Percentiles rank a stretch among this genome's conserved stretches.
Conservation (phyloP, 2,113 vertebrate species). For the Anoplopoma fimbria region DNA sequence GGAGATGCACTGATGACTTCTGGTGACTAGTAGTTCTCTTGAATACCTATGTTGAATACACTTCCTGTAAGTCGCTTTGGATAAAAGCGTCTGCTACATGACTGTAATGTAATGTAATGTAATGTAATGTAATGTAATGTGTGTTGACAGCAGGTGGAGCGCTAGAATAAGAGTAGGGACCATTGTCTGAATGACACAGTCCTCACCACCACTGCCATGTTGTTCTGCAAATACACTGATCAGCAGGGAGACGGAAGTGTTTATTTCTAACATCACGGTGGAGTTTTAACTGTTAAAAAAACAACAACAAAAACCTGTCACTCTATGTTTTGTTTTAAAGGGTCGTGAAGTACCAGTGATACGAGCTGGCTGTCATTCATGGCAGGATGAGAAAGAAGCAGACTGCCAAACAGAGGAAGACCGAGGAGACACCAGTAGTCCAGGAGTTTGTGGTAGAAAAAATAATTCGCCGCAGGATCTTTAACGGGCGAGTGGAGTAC, state of each 20-base stretch:
- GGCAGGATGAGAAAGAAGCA: slow-evolving; percentile 99
- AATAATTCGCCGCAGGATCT: slow-evolving; percentile 92
- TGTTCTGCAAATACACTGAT: not conserved
- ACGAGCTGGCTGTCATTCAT: slow-evolving; percentile 42
- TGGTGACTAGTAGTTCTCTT: too few species aligned
- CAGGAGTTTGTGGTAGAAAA: slow-evolving; percentile 98
- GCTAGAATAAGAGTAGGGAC: slow-evolving; percentile 39
- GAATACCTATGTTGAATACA: too few species aligned
- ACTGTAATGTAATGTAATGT: too few species aligned
- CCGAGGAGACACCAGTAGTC: slow-evolving; percentile 92
- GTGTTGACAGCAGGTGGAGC: slow-evolving; percentile 79
- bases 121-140: too few species aligned
- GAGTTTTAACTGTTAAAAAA: too few species aligned
- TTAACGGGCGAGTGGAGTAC: slow-evolving; percentile 96
- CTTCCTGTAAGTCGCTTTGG: too few species aligned
- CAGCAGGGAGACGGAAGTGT: not conserved
- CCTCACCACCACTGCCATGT: slow-evolving; percentile 37
- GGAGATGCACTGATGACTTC: too few species aligned
- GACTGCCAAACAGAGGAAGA: slow-evolving; percentile 97
- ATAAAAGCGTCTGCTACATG: too few species aligned
- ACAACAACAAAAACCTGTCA: not conserved
- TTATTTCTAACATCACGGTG: not conserved
- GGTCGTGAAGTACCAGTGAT: not conserved
- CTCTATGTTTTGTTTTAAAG: not conserved
- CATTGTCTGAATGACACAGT: slow-evolving; percentile 48